Evolutionary conservation across 2,113 vertebrate genomes (phyloP), one percentile per base, ranked within the genome.

Genomic region (Sprattus sprattus): DNA sequence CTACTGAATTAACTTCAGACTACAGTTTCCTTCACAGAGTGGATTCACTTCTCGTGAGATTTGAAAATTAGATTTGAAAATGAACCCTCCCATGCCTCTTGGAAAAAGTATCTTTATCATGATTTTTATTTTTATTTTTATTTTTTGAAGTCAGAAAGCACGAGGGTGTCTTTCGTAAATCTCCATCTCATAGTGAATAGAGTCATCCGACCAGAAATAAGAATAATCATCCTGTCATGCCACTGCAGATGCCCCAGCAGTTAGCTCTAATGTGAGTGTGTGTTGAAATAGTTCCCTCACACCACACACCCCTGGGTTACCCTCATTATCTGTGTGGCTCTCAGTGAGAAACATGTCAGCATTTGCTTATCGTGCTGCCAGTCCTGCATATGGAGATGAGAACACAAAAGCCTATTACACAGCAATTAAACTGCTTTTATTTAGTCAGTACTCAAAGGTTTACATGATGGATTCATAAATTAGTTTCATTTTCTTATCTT

Each of bases 341-440:
- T 10, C 83, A 85, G 82, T 22, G 28, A 75, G 71, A 83, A 82
- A 90, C 90, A 91, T 91, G 87, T 88, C 50, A 78, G n/a, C 84
- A 89, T 86, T 84, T 20, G 83, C 88, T 85, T 82, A 20, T 88
- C 82, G 81, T 52, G 64, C 67, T 22, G 60, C 47, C 71, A 90
- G 87, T 67, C 47, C 60, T 50, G 13, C 10, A 28, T 71, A 86
- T 88, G 86, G 50, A 90, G 89, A 85, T 82, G 47, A 87, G 83
- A 88, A 82, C 54, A 87, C 71, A 81, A 86, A 81, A 91, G 89
- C 85, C 89, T 85, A 86, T 86, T 16, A 7, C 6, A 32, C 39
- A 88, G 87, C 88, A 92, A 91, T 93, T 92, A 91, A 90, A 91
- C 87, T 87, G 88, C 39, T 60, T 25, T 89, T 91, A 81, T 92